Conservation (phyloP, 1,140 invertebrate genomes). For the Halesus radiatus region DNA sequence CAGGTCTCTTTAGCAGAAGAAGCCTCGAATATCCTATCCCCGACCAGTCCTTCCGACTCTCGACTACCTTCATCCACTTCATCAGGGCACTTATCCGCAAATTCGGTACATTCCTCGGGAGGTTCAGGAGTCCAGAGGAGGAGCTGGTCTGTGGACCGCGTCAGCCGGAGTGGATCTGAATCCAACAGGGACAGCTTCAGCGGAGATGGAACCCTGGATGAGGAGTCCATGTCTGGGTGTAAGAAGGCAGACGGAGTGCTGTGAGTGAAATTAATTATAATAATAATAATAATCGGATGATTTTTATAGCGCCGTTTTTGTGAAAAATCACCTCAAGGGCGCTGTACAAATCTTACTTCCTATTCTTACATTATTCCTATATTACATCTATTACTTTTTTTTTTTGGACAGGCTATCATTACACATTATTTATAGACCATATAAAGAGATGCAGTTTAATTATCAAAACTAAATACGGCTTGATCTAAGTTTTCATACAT, state of each 20-base stretch:
- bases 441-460: too few species aligned
- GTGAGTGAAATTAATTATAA: constrained; percentile 28
- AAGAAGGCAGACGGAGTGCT: constrained; percentile 55
- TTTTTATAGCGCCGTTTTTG: too few species aligned
- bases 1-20: constrained; percentile 55
- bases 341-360: too few species aligned
- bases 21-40: constrained; percentile 34
- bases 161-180: constrained; percentile 20
- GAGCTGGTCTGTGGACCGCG: constrained; percentile 54
- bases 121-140: constrained; percentile 42
- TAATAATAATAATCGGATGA: too few species aligned
- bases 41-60: constrained; percentile 40
- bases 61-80: constrained; percentile 48
- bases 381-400: too few species aligned
- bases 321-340: too few species aligned
- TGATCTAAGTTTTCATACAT: too few species aligned
- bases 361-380: too few species aligned
- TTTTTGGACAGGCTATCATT: too few species aligned
- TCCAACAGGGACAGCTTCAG: constrained; percentile 44
- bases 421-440: too few species aligned
- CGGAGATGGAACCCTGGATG: constrained; percentile 37
- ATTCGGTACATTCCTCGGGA: constrained; percentile 12
- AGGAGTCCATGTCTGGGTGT: constrained; percentile 45
- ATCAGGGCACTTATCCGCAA: constrained; percentile 50
- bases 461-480: too few species aligned